Base-by-base conservation (phyloP, 2,888 invertebrate species). In the Stramonita haemastoma region DNA sequence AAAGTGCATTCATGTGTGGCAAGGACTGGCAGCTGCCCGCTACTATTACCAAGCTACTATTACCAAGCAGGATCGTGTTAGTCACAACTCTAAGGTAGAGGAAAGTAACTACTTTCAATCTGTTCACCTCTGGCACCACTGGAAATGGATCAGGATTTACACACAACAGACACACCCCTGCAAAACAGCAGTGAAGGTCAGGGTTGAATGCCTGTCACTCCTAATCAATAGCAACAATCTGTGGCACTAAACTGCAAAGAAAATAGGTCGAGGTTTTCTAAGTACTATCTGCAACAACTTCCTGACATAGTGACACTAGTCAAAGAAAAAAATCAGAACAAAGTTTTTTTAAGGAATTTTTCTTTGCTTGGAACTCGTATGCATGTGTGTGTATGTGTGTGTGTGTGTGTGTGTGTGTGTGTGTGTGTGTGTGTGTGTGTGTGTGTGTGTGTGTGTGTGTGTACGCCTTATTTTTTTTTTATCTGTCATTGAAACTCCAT, bases 341-440 rank as follows among this genome's bases (percentile, higher is more conserved):
- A 46, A 46, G 8, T n/a, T n/a, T n/a, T n/a, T n/a, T n/a, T n/a
- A n/a, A n/a, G n/a, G 36, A 32, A 34, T 46, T 32, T 81, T 32
- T 83, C 17, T 36, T 29, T 81, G 36, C 32, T 29, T 36, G 34
- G 29, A 13, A 32, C 32, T 81, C n/a, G 36, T 29, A 26, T 83
- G 36, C n/a, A 34, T 83, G 81, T 36, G 34, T 56, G 56, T 84
- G 57, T 84, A 29, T 84, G 84, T 46, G 46, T 56, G 56, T 29
- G 29, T 84, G 84, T 32, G 32, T 85, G 85, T 36, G 60, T 46
- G 84, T 56, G 56, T 84, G 84, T 84, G 84, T 84, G 84, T 56
- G 13, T 84, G 84, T 56, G 56, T 84, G 56, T 83, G 83, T 13
- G 83, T 34, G 83, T 83, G 46, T 46, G 32, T 85, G 85, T 34